phyloP scores from a whole-genome alignment of 2,797 vertebrate genomes.

The Chelon labrosus region DNA sequence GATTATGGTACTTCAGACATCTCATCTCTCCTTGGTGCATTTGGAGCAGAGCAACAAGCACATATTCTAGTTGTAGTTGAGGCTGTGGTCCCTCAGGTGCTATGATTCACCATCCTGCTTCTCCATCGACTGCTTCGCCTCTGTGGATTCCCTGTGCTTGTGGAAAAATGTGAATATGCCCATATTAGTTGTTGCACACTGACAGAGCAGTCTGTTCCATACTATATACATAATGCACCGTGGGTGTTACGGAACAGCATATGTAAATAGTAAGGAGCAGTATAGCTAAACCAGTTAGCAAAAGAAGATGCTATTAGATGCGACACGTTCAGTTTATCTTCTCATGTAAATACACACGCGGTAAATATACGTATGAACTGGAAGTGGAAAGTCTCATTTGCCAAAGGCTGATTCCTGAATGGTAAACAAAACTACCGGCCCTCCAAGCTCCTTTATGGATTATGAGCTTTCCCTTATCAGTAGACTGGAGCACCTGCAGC shows the following conservation, averaged over 20 bases:
- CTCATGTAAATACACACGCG: conserved; percentile 4
- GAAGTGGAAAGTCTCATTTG: conserved; percentile 49
- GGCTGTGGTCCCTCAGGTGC: conserved; percentile 50
- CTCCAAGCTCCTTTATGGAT: conserved; percentile 79
- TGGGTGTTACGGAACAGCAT: not conserved
- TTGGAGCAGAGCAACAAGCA: conserved; percentile 61
- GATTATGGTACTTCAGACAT: conserved; percentile 31
- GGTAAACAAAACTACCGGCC: conserved; percentile 73
- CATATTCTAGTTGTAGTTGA: conserved; percentile 44
- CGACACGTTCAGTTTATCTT: conserved; percentile 20
- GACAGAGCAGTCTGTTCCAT: not conserved
- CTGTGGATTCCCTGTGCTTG: conserved; percentile 20
- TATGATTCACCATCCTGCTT: conserved; percentile 54
- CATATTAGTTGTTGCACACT: not conserved
- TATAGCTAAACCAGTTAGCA: conserved; percentile 24
- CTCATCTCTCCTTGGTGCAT: conserved; percentile 40
- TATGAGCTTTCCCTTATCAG: conserved; percentile 83
- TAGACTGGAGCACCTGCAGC: conserved; percentile 79
- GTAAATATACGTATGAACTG: conserved; percentile 45
- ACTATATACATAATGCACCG: not conserved
- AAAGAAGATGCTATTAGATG: not conserved
- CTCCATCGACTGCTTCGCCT: conserved; percentile 30
- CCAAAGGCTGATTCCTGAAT: conserved; percentile 68
- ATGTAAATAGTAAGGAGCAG: conserved; percentile 5
- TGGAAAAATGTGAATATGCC: conserved; percentile 18